A percentile compares a stretch with the other conserved stretches of the same genome.
Conservation (phyloP, 2,113 vertebrate species). For the Enhydra lutris region DNA sequence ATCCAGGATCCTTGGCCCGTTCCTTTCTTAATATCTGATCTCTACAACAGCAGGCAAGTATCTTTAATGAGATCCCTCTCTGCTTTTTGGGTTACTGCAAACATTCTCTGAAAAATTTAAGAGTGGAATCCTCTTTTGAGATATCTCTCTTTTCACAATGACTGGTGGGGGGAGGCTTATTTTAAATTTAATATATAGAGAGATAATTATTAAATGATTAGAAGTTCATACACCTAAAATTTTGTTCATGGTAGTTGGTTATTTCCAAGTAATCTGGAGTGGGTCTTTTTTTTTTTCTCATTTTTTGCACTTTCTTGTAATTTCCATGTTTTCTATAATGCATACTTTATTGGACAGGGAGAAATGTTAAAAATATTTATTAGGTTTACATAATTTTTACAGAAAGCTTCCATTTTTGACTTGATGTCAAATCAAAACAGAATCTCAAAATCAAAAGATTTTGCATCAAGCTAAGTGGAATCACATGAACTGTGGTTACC, state of each 20-base stretch:
- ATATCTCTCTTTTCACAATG: neutral
- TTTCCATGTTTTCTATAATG: neutral
- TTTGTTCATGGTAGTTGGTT: neutral
- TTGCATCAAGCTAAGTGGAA: conserved; percentile 36
- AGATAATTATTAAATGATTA: conserved; percentile 14
- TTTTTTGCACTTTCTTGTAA: neutral
- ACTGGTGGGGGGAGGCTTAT: neutral
- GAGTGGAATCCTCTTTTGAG: neutral
- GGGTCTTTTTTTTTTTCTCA: neutral
- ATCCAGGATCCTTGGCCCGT: neutral
- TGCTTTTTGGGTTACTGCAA: neutral
- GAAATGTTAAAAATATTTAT: conserved; percentile 3
- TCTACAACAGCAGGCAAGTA: neutral
- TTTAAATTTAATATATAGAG: conserved; percentile 6
- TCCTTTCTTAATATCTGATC: neutral
- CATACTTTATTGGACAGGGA: neutral
- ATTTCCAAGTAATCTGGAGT: neutral
- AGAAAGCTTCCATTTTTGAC: conserved; percentile 27
- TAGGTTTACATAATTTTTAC: neutral
- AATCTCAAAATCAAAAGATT: conserved; percentile 51
- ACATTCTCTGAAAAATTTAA: conserved; percentile 16
- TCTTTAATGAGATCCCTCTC: neutral
- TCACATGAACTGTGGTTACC: neutral
- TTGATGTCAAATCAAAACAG: conserved; percentile 36
- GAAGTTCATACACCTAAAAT: neutral